These are phyloP conservation scores for Nibea coibor DNA, from an alignment of 2,113 vertebrate genomes.

Conservation along the genomic window DNA sequence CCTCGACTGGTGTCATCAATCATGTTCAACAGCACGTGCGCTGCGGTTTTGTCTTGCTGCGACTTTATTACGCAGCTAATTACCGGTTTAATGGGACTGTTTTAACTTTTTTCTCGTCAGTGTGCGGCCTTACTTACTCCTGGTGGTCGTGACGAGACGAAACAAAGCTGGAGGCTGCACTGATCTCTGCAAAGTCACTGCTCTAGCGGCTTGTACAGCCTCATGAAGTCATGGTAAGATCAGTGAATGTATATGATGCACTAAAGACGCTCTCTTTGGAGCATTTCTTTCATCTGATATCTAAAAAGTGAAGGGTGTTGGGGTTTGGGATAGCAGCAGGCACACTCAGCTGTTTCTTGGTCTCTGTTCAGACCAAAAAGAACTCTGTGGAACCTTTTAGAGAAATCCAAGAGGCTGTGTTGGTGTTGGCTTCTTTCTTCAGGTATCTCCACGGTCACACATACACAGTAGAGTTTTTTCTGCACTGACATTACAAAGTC, in stretches of 20 bases:
- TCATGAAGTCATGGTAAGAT: not conserved
- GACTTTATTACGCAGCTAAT: conserved; percentile 43
- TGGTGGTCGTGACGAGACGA: not conserved
- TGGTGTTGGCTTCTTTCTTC: no score
- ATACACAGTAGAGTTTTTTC: no score
- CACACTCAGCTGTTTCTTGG: no score
- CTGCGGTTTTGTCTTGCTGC: conserved; percentile 17
- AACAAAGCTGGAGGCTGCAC: not conserved
- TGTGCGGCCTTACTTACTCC: conserved; percentile 14
- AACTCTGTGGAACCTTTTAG: no score
- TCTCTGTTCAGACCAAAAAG: no score
- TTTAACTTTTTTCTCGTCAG: conserved; percentile 24
- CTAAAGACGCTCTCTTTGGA: no score
- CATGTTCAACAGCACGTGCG: conserved; percentile 33
- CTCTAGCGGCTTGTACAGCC: not conserved
- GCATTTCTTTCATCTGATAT: not conserved
- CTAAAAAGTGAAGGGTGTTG: not conserved
- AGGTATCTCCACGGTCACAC: no score
- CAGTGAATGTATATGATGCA: no score
- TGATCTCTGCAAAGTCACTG: not conserved
- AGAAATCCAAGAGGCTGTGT: no score
- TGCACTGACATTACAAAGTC: no score
- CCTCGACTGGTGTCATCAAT: conserved; percentile 9
- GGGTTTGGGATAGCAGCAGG: no score
- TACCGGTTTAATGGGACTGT: conserved; percentile 14